phyloP scores from a whole-genome alignment of 2,888 invertebrate species.

The Tromatobia lineatoria region DNA sequence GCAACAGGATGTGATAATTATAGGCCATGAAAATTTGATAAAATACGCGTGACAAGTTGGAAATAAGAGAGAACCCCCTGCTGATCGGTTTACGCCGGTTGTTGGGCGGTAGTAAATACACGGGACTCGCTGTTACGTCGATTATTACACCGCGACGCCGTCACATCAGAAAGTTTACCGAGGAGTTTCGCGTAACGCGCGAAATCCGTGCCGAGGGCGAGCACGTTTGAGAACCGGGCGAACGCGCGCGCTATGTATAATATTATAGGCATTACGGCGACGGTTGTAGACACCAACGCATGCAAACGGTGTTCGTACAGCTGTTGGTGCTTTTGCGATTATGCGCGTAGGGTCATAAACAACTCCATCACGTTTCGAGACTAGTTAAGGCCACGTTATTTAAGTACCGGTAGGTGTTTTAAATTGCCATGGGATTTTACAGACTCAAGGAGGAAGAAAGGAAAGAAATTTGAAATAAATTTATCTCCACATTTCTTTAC shows the following conservation, averaged over 20 bases:
- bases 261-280: slow-evolving; percentile 38
- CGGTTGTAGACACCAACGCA: background rate
- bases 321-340: slow-evolving; percentile 50
- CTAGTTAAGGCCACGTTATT: slow-evolving; percentile 56
- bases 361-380: slow-evolving; percentile 67
- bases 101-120: background rate
- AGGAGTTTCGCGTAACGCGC: slow-evolving; percentile 24
- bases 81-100: background rate
- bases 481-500: background rate
- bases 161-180: slow-evolving; percentile 39
- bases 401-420: slow-evolving; percentile 12
- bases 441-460: slow-evolving; percentile 9
- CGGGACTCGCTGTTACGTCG: slow-evolving; percentile 7
- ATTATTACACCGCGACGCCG: slow-evolving; percentile 28
- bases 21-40: background rate
- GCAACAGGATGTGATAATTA: background rate
- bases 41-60: background rate
- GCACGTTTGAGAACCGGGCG: slow-evolving; percentile 52
- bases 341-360: slow-evolving; percentile 58
- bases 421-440: slow-evolving; percentile 3
- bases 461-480: background rate
- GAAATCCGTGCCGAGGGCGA: slow-evolving; percentile 68
- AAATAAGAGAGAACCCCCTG: background rate
- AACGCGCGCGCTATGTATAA: slow-evolving; percentile 39
- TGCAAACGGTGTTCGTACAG: background rate